Conservation (phyloP, 2,113 vertebrate species). For the Pseudorectes ferrugineus region DNA sequence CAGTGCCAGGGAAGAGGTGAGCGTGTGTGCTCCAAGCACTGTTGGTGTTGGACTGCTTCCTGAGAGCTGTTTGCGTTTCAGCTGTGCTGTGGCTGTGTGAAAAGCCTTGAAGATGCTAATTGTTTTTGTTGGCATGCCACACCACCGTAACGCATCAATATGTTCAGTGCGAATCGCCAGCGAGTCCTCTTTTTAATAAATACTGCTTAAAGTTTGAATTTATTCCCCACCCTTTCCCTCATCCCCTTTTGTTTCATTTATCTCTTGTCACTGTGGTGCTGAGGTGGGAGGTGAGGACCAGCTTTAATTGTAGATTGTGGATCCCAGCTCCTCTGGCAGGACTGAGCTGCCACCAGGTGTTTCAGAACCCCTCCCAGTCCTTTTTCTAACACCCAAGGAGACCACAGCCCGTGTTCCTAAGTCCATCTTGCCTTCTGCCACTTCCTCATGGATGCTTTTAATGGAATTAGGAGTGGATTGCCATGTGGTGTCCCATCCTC, state of each 20-base stretch:
- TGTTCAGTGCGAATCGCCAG: neutral
- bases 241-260: neutral
- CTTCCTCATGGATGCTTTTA: neutral
- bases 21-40: neutral
- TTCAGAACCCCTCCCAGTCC: neutral
- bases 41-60: constrained; percentile 33
- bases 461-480: neutral
- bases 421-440: neutral
- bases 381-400: neutral
- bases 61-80: constrained; percentile 41
- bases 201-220: neutral
- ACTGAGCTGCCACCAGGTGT: neutral
- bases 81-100: constrained; percentile 6
- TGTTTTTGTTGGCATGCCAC: constrained; percentile 27
- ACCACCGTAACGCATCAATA: neutral
- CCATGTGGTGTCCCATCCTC: neutral
- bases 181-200: neutral
- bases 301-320: neutral
- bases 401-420: neutral
- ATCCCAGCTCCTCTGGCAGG: neutral
- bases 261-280: neutral
- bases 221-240: neutral
- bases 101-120: constrained; percentile 56
- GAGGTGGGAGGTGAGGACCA: neutral
- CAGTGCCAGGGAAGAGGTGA: constrained; percentile 35